Evolutionary conservation across 2,797 vertebrate genomes (phyloP).

Genomic region (Triplophysa bombifrons): DNA sequence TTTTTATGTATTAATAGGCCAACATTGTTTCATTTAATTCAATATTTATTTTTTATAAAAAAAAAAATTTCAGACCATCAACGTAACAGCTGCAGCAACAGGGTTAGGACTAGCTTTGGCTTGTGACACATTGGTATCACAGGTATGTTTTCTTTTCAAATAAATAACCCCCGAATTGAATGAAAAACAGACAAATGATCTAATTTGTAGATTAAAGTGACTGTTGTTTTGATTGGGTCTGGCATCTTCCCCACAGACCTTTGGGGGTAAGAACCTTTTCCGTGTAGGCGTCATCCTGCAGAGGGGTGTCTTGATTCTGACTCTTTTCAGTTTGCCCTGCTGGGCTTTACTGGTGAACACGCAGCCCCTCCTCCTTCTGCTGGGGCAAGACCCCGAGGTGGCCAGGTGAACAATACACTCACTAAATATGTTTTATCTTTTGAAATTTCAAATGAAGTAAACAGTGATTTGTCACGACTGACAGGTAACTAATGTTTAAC

Average conservation of each 20-base stretch:
- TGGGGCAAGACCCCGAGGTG: slow-evolving; percentile 82
- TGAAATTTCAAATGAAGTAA: not conserved
- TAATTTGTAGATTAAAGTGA: not conserved
- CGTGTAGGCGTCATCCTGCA: slow-evolving; percentile 89
- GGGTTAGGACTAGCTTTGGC: slow-evolving; percentile 83
- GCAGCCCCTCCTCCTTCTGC: slow-evolving; percentile 76
- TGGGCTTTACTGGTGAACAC: slow-evolving; percentile 90
- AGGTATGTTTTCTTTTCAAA: slow-evolving; percentile 68
- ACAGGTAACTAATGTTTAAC: not conserved
- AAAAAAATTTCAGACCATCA: slow-evolving; percentile 79
- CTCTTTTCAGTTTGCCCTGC: slow-evolving; percentile 89
- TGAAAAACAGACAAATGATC: too few species aligned
- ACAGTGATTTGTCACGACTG: not conserved
- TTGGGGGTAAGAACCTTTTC: slow-evolving; percentile 84
- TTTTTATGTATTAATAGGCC: not conserved
- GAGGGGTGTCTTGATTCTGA: slow-evolving; percentile 79
- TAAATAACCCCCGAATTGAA: not conserved
- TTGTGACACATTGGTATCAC: slow-evolving; percentile 88
- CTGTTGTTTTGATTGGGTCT: slow-evolving; percentile 31
- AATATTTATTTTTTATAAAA: not conserved
- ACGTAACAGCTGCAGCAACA: slow-evolving; percentile 81
- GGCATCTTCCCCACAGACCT: slow-evolving; percentile 75
- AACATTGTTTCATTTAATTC: not conserved
- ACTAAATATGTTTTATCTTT: not conserved
- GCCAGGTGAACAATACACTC: slow-evolving; percentile 75